A percentile compares a stretch with the other conserved stretches of the same genome.
Evolutionary conservation across 2,888 invertebrate genomes (phyloP).

Genomic region (Drosophila koepferae): DNA sequence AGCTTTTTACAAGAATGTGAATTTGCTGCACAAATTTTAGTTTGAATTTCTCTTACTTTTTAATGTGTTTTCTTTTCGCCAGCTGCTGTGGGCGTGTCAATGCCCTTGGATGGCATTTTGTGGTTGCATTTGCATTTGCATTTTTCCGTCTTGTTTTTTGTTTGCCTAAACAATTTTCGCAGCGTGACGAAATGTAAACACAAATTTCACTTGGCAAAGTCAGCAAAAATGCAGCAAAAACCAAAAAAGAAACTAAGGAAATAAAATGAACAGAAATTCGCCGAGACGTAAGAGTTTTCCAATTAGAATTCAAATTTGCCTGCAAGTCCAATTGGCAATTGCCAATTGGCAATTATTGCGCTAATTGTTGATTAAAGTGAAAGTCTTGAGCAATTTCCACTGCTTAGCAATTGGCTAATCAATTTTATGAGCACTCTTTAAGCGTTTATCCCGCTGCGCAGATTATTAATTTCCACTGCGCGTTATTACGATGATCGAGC

Average conservation of each 20-base stretch:
- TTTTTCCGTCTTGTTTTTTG: constrained; percentile 19
- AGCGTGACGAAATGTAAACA: constrained; percentile 50
- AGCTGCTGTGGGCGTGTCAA: constrained; percentile 36
- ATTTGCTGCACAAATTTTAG: constrained; percentile 9
- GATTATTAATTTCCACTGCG: constrained; percentile 33
- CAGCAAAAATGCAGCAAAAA: not conserved
- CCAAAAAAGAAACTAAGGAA: constrained; percentile 4
- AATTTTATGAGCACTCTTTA: constrained; percentile 56
- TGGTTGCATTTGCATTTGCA: constrained; percentile 49
- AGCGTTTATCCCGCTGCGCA: constrained; percentile 29
- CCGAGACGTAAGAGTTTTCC: constrained; percentile 14
- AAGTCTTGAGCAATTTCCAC: constrained; percentile 42
- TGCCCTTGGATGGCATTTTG: constrained; percentile 46
- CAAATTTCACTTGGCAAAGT: constrained; percentile 36
- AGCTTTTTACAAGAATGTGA: constrained; percentile 14
- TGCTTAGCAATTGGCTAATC: constrained; percentile 55
- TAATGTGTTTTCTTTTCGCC: not conserved
- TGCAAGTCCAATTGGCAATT: not conserved
- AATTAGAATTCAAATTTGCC: constrained; percentile 43
- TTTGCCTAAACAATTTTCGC: constrained; percentile 17
- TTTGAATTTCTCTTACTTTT: not conserved
- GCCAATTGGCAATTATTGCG: constrained; percentile 32
- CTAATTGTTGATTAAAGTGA: constrained; percentile 61
- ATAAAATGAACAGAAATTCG: not conserved
- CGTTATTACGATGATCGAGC: constrained; percentile 16